Percentiles rank a stretch among this genome's conserved stretches.
These are phyloP conservation scores for Plumapathes pennacea DNA, from an alignment of 92 coral and sea anemone genomes.

Conservation along the genomic window DNA sequence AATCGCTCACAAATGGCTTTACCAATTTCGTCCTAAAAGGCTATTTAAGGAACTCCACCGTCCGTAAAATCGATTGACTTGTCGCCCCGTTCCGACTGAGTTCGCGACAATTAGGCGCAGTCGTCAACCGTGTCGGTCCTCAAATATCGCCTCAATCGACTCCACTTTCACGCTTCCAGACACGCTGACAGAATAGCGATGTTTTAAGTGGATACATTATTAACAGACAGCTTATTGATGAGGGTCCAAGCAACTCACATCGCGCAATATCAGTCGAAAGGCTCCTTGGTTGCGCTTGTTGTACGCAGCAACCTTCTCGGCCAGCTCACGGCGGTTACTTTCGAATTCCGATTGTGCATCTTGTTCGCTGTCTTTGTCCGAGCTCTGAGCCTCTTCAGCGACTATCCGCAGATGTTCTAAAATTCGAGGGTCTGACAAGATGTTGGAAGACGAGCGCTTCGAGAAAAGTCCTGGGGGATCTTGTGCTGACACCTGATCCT, in stretches of 20 bases:
- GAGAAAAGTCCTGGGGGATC: conserved; percentile 83
- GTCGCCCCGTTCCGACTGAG: too few relatives aligned
- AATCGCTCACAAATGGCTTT: too few relatives aligned
- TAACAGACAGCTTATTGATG: too few relatives aligned
- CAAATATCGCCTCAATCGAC: too few relatives aligned
- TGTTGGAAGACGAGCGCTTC: conserved; percentile 91
- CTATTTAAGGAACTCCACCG: too few relatives aligned
- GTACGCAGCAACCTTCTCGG: conserved; percentile 81
- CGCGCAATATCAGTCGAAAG: conserved; percentile 76
- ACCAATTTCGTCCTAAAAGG: too few relatives aligned
- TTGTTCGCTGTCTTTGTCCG: conserved; percentile 62
- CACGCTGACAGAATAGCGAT: too few relatives aligned
- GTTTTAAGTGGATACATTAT: too few relatives aligned
- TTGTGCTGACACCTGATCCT: conserved; percentile 47
- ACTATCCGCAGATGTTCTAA: conserved; percentile 91
- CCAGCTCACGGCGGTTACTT: conserved; percentile 84
- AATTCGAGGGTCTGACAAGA: conserved; percentile 92
- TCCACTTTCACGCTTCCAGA: too few relatives aligned
- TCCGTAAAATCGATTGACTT: too few relatives aligned
- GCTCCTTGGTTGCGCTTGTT: conserved; percentile 97
- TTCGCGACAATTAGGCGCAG: too few relatives aligned
- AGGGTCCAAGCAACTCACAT: conserved; percentile 68
- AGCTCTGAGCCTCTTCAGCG: conserved; percentile 96
- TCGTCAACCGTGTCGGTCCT: too few relatives aligned
- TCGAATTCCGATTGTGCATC: conserved; percentile 81